Percentiles rank a stretch among this genome's conserved stretches.
phyloP scores from a whole-genome alignment of 2,888 invertebrate genomes.

The Diarsia dahlii region DNA sequence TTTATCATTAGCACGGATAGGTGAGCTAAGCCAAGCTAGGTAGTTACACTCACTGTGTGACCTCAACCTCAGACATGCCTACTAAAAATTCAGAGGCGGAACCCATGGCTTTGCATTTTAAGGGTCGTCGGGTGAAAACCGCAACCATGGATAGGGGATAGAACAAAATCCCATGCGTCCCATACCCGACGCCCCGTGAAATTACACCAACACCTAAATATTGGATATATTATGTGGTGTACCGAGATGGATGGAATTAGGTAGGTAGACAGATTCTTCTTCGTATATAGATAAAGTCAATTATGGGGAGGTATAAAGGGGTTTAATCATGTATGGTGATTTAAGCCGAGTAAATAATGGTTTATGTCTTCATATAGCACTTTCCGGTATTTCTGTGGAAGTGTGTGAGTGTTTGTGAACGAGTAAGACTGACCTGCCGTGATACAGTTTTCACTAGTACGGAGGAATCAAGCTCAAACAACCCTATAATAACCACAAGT shows the following conservation, averaged over 20 bases:
- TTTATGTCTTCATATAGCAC: neutral
- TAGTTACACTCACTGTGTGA: slow-evolving; percentile 3
- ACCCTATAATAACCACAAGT: too few species aligned
- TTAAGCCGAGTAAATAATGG: neutral
- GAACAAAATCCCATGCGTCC: slow-evolving; percentile 47
- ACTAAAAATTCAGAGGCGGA: slow-evolving; percentile 61
- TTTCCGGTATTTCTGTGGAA: too few species aligned
- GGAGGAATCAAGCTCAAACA: too few species aligned
- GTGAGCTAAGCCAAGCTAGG: neutral
- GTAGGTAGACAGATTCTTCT: neutral
- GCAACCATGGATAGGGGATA: slow-evolving; percentile 37
- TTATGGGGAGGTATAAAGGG: neutral
- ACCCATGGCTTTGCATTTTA: slow-evolving; percentile 61
- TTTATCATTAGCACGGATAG: neutral
- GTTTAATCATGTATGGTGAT: neutral
- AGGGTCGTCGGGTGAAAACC: slow-evolving; percentile 58
- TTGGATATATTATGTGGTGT: slow-evolving; percentile 25
- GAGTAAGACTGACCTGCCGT: too few species aligned
- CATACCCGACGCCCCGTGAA: slow-evolving; percentile 59
- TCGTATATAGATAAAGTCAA: slow-evolving; percentile 1
- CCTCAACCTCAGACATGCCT: slow-evolving; percentile 5
- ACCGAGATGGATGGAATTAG: neutral
- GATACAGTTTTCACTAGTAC: too few species aligned
- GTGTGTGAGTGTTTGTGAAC: too few species aligned
- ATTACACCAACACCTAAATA: slow-evolving; percentile 61